Evolutionary conservation across 2,113 vertebrate genomes (phyloP).

Genomic region (Rhizomys pruinosus): DNA sequence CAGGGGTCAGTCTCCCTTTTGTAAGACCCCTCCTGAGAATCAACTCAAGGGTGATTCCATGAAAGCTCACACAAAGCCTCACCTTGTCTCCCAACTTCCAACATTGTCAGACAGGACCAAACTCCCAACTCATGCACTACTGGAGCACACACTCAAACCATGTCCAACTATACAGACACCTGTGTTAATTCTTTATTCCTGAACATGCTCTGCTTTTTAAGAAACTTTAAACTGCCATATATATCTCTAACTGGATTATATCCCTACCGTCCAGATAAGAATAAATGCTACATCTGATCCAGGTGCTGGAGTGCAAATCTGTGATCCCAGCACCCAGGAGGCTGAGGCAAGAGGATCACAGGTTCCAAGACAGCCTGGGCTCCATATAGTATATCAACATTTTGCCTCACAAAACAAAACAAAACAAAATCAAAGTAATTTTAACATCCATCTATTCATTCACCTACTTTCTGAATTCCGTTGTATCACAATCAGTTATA

Average conservation of each 20-base stretch:
- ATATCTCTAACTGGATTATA: neutral
- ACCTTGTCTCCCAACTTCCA: neutral
- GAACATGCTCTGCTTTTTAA: neutral
- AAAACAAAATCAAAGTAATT: neutral
- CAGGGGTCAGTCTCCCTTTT: neutral
- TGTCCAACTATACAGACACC: neutral
- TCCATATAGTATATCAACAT: neutral
- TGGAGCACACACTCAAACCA: neutral
- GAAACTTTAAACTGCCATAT: neutral
- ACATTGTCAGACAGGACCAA: neutral
- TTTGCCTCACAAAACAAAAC: neutral
- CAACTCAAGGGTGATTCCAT: neutral
- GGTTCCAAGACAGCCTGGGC: neutral
- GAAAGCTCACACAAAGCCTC: neutral
- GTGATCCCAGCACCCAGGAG: too few species aligned
- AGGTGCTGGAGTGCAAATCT: too few species aligned
- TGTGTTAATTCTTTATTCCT: neutral
- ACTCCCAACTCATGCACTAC: neutral
- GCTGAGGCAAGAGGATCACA: neutral
- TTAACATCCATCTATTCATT: constrained; percentile 15
- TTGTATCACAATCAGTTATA: neutral
- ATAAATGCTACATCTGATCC: neutral
- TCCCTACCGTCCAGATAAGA: neutral
- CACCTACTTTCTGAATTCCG: neutral
- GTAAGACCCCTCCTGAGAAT: neutral